Evolutionary conservation across 92 coral and sea anemone genomes (phyloP), one percentile per base, ranked within the genome.

Genomic region (Montipora capitata): DNA sequence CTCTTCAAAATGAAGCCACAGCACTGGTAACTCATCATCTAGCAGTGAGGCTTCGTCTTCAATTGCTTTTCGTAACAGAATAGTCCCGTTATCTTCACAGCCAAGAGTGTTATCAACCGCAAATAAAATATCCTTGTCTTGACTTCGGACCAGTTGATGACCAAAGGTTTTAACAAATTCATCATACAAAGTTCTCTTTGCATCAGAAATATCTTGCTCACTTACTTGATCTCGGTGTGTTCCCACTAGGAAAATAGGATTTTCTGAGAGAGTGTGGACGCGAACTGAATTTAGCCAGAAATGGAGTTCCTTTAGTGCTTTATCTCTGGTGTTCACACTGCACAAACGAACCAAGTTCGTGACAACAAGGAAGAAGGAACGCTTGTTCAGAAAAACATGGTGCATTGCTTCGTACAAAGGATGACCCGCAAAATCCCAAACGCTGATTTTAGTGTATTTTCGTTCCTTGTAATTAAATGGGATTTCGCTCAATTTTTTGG

Each of bases 351-450:
- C 51, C 56, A 94, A 82, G 58, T 82, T 94, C 10, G 92, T 83
- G 12, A 94, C 96, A 5, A 88, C 79, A 10, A 94, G 76, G 76
- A 83, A 94, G 57, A 91, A 83, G 41, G 92, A 87, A 9, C 92
- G 89, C 52, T 92, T 79, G 85, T 87, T 91, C 44, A 94, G 76
- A 17, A 94, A 94, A 48, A 94, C 91, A 39, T 94, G 96, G 52
- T 94, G 96, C 96, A 94, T 94, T 10, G 96, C 82, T 72, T 91
- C 84, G 80, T 94, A 94, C 41, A 94, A 18, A 7, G 94, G 85
- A 56, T 94, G 96, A 14, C 96, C 96, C 56, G 96, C 96, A 79
- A 94, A 94, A 54, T 94, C 96, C 96, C 94, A 93, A 48, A 93
- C 87, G 86, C 89, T 78, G 54, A 91, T 85, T 77, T 87, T 91